Evolutionary conservation across 2,888 invertebrate species (phyloP).

Genomic region (Apamea epomidion): DNA sequence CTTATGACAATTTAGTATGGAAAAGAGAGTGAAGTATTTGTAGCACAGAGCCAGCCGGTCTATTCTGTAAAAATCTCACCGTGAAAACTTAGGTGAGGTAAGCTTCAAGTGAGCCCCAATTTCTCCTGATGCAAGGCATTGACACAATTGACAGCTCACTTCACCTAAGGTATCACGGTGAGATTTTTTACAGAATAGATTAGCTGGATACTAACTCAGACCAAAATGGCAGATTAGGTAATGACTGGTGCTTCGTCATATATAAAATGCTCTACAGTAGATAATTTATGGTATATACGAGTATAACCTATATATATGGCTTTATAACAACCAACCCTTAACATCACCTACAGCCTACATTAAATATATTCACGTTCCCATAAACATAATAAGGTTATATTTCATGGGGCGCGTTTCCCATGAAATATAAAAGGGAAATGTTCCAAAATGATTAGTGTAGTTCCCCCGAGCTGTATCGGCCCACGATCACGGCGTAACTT

Average conservation of each 20-base stretch:
- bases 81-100: too few species aligned
- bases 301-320: neutral
- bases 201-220: too few species aligned
- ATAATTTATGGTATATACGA: neutral
- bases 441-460: constrained; percentile 67
- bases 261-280: neutral
- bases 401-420: constrained; percentile 48
- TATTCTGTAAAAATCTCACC: too few species aligned
- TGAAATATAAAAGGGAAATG: constrained; percentile 69
- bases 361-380: constrained; percentile 52
- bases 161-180: too few species aligned
- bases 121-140: too few species aligned
- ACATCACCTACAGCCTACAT: constrained; percentile 18
- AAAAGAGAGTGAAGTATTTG: neutral
- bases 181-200: too few species aligned
- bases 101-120: too few species aligned
- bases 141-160: too few species aligned
- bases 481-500: constrained; percentile 66
- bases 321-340: constrained; percentile 26
- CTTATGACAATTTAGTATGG: neutral
- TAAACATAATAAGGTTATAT: constrained; percentile 61
- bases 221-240: neutral
- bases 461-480: constrained; percentile 63
- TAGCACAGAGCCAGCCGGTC: too few species aligned
- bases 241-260: neutral